These are phyloP conservation scores for Hydrophis major DNA, from an alignment of 2,797 vertebrate species.

Conservation along the genomic window DNA sequence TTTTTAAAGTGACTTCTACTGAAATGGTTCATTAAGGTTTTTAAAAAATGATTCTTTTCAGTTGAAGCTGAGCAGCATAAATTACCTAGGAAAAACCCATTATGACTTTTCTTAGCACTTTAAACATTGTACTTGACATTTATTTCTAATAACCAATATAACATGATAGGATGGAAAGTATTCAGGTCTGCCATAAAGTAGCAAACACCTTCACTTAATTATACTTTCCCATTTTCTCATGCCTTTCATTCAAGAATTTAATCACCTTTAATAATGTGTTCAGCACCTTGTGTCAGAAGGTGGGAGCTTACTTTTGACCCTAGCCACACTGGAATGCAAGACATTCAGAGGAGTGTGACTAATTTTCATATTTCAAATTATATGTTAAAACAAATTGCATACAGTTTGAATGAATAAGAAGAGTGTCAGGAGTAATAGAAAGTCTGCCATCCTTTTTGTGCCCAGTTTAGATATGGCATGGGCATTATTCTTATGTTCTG, in stretches of 20 bases:
- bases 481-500: neutral
- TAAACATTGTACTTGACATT: slow-evolving; percentile 63
- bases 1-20: slow-evolving; percentile 50
- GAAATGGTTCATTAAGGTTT: slow-evolving; percentile 64
- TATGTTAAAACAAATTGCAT: slow-evolving; percentile 6
- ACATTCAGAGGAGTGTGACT: neutral
- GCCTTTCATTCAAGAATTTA: slow-evolving; percentile 54
- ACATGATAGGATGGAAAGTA: slow-evolving; percentile 43
- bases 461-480: neutral
- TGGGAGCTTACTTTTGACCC: neutral
- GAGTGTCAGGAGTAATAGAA: neutral
- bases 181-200: slow-evolving; percentile 37
- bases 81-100: slow-evolving; percentile 47
- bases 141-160: slow-evolving; percentile 62
- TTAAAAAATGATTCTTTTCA: slow-evolving; percentile 57
- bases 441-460: neutral
- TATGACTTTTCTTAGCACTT: slow-evolving; percentile 58
- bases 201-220: slow-evolving; percentile 55
- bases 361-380: slow-evolving; percentile 21
- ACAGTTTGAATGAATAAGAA: neutral
- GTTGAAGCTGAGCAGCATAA: slow-evolving; percentile 49
- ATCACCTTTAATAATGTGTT: slow-evolving; percentile 57
- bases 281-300: slow-evolving; percentile 9
- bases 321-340: neutral
- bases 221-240: slow-evolving; percentile 48